Base-by-base conservation (phyloP, 2,888 invertebrate genomes). In the Lissocephala sabroskyi region DNA sequence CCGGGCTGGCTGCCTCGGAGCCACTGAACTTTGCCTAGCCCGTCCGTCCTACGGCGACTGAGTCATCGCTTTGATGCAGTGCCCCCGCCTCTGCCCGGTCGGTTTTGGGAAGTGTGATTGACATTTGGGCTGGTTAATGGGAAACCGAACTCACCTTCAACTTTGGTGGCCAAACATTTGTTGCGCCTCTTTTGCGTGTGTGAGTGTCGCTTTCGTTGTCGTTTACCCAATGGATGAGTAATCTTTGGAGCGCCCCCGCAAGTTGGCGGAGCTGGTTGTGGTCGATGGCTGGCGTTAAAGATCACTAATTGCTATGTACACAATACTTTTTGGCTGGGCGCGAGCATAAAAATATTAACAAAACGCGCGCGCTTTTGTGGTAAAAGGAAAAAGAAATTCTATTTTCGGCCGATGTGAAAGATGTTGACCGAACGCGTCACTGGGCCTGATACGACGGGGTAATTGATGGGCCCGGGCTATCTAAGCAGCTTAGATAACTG, bases 21-120 rank as follows among this genome's bases (percentile, higher is more conserved):
- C 65, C 77, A 76, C 41, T 73, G 66, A 76, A 76, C 77, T 58
- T 53, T 66, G 56, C 40, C 68, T 52, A 56, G 32, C n/a, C n/a
- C n/a, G n/a, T 23, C 23, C 7, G 23, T 5, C 17, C n/a, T 41
- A 28, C 11, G 28, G 29, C 7, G 30, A 30, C 36, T 17, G 41
- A 53, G 45, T 41, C 54, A 26, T 52, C 57, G 56, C 46, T 41
- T 41, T 54, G 45, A 62, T 11, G 14, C 30, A 41, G 19, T 11
- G 43, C 40, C 37, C 6, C 29, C 26, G 32, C 36, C 18, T 18
- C 32, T 33, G 28, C 49, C 36, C 48, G 29, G 32, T 43, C 28
- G 29, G 19, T 44, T 32, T 7, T 26, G 18, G 16, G 13, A 13
- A 16, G 49, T 6, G 4, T 30, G 23, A 11, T 26, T n/a, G 29